Conservation (phyloP, 2,797 vertebrate species). For the Phalloptychus januarius region DNA sequence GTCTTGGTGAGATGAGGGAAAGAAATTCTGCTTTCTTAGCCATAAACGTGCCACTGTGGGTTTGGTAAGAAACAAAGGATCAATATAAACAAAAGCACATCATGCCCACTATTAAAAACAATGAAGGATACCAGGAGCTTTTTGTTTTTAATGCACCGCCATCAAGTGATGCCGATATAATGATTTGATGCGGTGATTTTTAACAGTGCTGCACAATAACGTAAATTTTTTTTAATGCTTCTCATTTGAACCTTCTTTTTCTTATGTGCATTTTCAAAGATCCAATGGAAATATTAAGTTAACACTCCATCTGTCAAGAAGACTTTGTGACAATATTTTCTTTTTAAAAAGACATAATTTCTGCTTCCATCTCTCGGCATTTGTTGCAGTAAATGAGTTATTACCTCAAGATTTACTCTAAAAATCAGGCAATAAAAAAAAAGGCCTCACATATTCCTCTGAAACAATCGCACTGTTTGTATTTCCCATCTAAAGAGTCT, state of each 20-base stretch:
- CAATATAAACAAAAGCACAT: neutral
- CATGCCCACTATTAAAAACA: neutral
- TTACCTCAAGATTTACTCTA: constrained; percentile 10
- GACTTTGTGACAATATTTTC: neutral
- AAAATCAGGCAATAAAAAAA: constrained; percentile 24
- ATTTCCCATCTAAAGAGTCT: constrained; percentile 41
- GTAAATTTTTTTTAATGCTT: neutral
- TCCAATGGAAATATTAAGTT: neutral
- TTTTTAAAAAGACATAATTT: neutral
- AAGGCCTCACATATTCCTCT: constrained; percentile 29
- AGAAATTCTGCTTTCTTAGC: neutral
- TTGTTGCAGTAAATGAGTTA: constrained; percentile 12
- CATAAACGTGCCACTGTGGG: neutral
- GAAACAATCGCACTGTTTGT: constrained; percentile 50
- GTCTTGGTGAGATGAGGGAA: neutral
- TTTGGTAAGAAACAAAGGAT: neutral
- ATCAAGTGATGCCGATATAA: neutral
- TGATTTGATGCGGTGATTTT: neutral
- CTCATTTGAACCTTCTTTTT: neutral
- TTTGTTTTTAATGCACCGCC: neutral
- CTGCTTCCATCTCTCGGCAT: constrained; percentile 2
- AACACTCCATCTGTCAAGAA: neutral
- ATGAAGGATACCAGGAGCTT: neutral
- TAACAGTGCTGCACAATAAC: neutral
- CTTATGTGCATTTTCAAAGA: neutral